These are phyloP conservation scores for Gambusia yucatana DNA, from an alignment of 2,797 vertebrate species.

Conservation along the genomic window DNA sequence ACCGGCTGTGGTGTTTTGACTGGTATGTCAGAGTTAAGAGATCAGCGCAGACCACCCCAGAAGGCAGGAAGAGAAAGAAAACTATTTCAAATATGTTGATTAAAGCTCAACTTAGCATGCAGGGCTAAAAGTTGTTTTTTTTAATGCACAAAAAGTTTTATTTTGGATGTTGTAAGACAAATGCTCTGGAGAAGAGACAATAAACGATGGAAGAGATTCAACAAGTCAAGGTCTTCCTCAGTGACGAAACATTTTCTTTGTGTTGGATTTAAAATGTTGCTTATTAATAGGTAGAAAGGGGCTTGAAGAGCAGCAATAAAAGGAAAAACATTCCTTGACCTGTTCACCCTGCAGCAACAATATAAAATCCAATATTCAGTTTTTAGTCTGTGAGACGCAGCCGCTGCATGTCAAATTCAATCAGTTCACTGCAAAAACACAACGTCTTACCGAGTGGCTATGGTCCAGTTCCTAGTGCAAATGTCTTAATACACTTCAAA, in stretches of 20 bases:
- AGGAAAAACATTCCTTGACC: slow-evolving; percentile 61
- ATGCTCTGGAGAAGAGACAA: slow-evolving; percentile 25
- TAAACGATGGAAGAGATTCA: slow-evolving; percentile 25
- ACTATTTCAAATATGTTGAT: slow-evolving; percentile 39
- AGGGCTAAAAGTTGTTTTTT: slow-evolving; percentile 1
- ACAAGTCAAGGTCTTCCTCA: slow-evolving; percentile 48
- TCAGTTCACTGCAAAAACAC: slow-evolving; percentile 9
- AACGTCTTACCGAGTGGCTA: too few species aligned
- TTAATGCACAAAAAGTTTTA: slow-evolving; percentile 1
- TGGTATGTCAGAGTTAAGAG: slow-evolving; percentile 73
- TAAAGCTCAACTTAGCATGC: slow-evolving; percentile 16
- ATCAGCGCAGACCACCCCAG: slow-evolving; percentile 74
- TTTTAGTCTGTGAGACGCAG: slow-evolving; percentile 23
- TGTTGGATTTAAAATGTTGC: slow-evolving; percentile 50
- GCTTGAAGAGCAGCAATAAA: slow-evolving; percentile 42
- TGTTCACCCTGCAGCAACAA: slow-evolving; percentile 44
- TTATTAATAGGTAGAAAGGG: slow-evolving; percentile 37
- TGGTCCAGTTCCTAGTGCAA: too few species aligned
- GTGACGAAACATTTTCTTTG: slow-evolving; percentile 35
- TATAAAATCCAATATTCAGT: slow-evolving; percentile 50
- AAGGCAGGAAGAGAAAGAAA: slow-evolving; percentile 44
- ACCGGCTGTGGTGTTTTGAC: slow-evolving; percentile 72
- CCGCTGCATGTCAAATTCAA: slow-evolving; percentile 27
- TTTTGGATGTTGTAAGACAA: slow-evolving; percentile 10
- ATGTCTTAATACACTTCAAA: too few species aligned